A percentile compares a stretch with the other conserved stretches of the same genome.
These are phyloP conservation scores for Propithecus perrieri DNA, from an alignment of 2,797 vertebrate genomes.

Conservation along the genomic window DNA sequence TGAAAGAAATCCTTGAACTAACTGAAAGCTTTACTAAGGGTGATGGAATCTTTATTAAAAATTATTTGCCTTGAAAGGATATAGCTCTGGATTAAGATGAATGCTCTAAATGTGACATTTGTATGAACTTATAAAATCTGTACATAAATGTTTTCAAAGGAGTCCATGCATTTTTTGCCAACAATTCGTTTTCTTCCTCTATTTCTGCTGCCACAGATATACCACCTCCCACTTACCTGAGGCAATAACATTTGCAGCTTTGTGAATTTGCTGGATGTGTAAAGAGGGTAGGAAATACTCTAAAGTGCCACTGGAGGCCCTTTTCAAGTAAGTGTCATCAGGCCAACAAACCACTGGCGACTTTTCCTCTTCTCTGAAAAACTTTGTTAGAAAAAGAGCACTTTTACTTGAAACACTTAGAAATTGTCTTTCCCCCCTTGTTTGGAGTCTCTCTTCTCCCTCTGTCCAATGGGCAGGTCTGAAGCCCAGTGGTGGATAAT, in stretches of 20 bases:
- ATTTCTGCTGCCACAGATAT: not conserved
- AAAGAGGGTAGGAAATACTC: not conserved
- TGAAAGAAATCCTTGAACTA: slow-evolving; percentile 15
- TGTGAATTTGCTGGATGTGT: not conserved
- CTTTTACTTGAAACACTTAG: not conserved
- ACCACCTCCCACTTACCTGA: not conserved
- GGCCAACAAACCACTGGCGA: not conserved
- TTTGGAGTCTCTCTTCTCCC: not conserved
- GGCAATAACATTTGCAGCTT: not conserved
- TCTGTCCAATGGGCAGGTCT: not conserved
- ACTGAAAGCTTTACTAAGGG: not conserved
- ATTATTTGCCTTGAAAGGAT: slow-evolving; percentile 32
- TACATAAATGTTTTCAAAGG: not conserved
- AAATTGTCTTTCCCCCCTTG: not conserved
- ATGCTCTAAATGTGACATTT: slow-evolving; percentile 19
- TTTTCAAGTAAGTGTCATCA: not conserved
- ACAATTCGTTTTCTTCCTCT: not conserved
- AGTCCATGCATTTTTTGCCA: not conserved
- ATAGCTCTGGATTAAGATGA: slow-evolving; percentile 34
- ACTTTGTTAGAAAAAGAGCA: not conserved
- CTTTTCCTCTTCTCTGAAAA: not conserved
- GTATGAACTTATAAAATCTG: not conserved
- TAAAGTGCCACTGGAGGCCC: not conserved
- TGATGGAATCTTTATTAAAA: slow-evolving; percentile 46
- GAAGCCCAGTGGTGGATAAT: not conserved